A percentile compares a stretch with the other conserved stretches of the same genome.
These are phyloP conservation scores for Mormyrus proboscirostris DNA, from an alignment of 2,797 vertebrate species.

Conservation along the genomic window DNA sequence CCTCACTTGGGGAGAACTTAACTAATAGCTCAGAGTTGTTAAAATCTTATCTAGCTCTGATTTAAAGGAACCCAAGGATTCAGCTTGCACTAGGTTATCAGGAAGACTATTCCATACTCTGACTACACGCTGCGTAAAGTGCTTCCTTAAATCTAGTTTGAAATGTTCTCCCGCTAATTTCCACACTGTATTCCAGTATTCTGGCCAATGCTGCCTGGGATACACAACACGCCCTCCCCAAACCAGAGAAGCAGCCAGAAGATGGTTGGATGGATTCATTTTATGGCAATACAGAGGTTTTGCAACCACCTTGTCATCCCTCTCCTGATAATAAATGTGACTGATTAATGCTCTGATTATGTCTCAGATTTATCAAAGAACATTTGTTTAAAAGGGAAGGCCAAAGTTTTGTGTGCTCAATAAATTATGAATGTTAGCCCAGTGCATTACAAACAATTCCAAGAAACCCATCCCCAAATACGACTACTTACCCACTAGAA, in stretches of 20 bases:
- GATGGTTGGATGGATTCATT: neutral
- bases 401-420: slow-evolving; percentile 33
- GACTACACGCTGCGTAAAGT: no score
- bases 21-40: no score
- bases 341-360: neutral
- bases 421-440: neutral
- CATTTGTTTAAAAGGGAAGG: slow-evolving; percentile 31
- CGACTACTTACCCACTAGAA: neutral
- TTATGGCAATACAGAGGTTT: neutral
- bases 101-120: no score
- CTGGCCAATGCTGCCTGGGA: neutral
- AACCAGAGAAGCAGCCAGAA: neutral
- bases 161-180: no score
- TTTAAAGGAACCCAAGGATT: no score
- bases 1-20: no score
- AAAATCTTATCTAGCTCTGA: no score
- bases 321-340: neutral
- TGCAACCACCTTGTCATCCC: neutral
- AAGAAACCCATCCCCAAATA: neutral
- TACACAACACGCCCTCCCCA: neutral
- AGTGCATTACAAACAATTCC: neutral
- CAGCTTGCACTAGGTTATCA: no score
- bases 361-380: neutral
- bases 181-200: neutral
- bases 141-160: no score